Conservation (phyloP, 2,888 invertebrate species). For the Tetragonula carbonaria region DNA sequence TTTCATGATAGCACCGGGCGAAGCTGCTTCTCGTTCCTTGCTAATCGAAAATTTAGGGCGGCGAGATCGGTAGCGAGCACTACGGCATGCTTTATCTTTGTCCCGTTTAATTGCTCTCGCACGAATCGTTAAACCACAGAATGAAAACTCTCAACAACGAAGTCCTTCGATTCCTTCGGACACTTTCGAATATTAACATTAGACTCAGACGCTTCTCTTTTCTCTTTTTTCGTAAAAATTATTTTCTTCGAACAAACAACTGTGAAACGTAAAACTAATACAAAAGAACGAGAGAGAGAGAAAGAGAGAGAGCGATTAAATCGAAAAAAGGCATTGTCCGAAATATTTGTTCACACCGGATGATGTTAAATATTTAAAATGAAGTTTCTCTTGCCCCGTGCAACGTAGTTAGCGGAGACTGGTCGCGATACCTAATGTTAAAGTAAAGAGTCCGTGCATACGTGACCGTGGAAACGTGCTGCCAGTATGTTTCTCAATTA, state of each 20-base stretch:
- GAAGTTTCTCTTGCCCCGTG: constrained; percentile 24
- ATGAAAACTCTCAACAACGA: neutral
- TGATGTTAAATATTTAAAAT: constrained; percentile 29
- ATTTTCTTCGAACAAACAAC: neutral
- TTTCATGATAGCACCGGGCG: constrained; percentile 30
- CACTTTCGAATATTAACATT: neutral
- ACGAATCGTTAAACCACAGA: neutral
- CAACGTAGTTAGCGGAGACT: neutral
- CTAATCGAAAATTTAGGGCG: constrained; percentile 45
- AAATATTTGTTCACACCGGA: constrained; percentile 16
- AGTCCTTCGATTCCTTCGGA: neutral
- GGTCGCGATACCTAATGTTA: constrained; percentile 41
- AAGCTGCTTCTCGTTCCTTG: constrained; percentile 36
- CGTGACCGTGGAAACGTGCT: constrained; percentile 50
- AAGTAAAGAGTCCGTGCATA: constrained; percentile 37
- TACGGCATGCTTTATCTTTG: constrained; percentile 6
- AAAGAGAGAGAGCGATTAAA: neutral
- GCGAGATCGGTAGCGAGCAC: neutral
- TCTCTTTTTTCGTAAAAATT: neutral
- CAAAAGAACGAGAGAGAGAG: too few species aligned
- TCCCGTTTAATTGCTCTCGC: constrained; percentile 16
- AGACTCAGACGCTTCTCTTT: too few species aligned
- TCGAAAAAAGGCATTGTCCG: too few species aligned
- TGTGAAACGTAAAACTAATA: neutral
- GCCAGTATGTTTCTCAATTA: constrained; percentile 54